Evolutionary conservation across 1,140 invertebrate genomes (phyloP), one percentile per base, ranked within the genome.

Genomic region (Chironomus tepperi): DNA sequence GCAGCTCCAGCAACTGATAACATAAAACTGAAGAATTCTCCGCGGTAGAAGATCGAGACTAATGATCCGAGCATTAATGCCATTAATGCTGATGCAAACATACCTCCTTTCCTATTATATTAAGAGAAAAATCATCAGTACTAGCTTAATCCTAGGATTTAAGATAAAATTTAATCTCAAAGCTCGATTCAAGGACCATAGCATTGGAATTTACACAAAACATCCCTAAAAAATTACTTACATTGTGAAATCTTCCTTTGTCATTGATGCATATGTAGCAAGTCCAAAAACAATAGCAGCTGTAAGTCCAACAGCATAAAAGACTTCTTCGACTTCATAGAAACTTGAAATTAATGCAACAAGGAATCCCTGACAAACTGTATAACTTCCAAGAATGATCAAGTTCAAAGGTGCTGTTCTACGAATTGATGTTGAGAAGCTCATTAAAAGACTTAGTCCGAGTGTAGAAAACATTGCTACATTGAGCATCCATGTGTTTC

Each of bases 251-350:
- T 98, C 96, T 79, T 86, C 89, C 82, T 95, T 96, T 2, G 95
- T 97, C 84, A 97, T 95, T 82, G 97, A 91, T 18, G 96, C 94
- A 83, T 98, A 98, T 5, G 97, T 76, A 0, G 95, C 98, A 18
- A 98, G 82, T 0, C 87, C 90, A 3, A 98, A 82, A 77, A 91
- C 92, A 64, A 97, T 88, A 0, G 88, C 90, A 7, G 90, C 87
- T 43, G 92, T 94, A 73, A 96, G 89, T 8, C 91, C 91, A 42
- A 92, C 89, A 0, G 94, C 94, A 19, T 70, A 70, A 19, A 70
- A 18, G 18, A 70, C 65, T 19, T 70, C 65, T 8, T 70, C 65
- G 10, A 70, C 65, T 19, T 70, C 15, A 70, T 70, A 70, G 10
- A 70, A 70, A 70, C 65, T 70, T 18, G 65, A 70, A 9, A 70